Percentiles rank a stretch among this genome's conserved stretches.
These are phyloP conservation scores for Platycercus adscitus DNA, from an alignment of 2,113 vertebrate genomes.

Conservation along the genomic window DNA sequence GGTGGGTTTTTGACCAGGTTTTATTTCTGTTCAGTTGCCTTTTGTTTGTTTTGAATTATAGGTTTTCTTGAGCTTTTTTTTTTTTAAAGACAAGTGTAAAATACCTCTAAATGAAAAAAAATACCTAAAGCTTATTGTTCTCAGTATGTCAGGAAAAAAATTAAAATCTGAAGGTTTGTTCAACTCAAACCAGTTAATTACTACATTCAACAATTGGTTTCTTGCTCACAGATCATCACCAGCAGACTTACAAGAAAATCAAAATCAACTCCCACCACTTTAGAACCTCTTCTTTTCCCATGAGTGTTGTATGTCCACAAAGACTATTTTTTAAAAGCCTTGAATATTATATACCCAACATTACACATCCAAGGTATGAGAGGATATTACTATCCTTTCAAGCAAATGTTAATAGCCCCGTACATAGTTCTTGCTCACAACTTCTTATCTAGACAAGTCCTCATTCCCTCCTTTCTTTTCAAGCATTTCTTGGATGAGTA, in stretches of 20 bases:
- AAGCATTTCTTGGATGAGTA: neutral
- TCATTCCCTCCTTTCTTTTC: neutral
- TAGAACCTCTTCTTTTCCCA: neutral
- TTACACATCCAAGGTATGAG: neutral
- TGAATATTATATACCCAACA: neutral
- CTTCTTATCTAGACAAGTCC: neutral
- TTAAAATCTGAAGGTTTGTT: neutral
- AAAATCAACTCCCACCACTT: neutral
- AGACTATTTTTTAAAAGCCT: neutral
- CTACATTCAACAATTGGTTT: neutral
- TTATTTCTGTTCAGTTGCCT: neutral
- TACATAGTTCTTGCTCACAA: neutral
- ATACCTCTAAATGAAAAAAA: neutral
- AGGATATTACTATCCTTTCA: neutral
- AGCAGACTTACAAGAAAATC: neutral
- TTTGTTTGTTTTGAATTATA: neutral
- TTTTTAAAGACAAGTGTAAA: neutral
- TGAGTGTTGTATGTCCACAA: neutral
- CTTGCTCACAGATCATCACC: neutral
- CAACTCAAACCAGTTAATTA: neutral
- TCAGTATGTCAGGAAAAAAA: neutral
- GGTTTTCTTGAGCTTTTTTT: neutral
- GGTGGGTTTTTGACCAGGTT: neutral
- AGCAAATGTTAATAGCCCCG: neutral
- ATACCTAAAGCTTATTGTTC: neutral